Conservation (phyloP, 2,888 invertebrate genomes). For the Dinocampus coccinellae region DNA sequence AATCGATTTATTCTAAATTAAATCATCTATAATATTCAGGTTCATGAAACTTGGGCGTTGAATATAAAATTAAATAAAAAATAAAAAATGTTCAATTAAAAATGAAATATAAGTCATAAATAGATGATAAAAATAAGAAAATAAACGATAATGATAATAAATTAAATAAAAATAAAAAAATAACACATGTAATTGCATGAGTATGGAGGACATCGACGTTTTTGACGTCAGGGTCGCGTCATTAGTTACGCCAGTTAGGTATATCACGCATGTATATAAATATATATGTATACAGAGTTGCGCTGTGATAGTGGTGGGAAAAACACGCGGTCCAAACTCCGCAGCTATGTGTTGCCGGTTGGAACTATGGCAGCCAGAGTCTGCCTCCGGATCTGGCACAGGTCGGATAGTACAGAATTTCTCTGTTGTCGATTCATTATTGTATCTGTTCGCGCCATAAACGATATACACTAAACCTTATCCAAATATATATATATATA, state of each 20-base stretch:
- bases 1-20: no score
- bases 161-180: neutral
- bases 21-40: neutral
- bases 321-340: conserved; percentile 51
- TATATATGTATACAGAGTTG: conserved; percentile 13
- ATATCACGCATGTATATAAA: neutral
- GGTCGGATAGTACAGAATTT: conserved; percentile 42
- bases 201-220: neutral
- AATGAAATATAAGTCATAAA: no score
- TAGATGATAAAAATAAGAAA: no score
- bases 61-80: neutral
- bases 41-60: neutral
- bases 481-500: no score
- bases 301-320: conserved; percentile 47
- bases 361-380: conserved; percentile 45
- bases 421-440: neutral
- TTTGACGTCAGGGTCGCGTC: conserved; percentile 7
- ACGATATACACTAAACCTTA: neutral
- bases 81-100: no score
- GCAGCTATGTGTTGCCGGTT: conserved; percentile 39
- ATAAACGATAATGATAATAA: neutral
- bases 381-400: conserved; percentile 47
- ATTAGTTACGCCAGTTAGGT: neutral
- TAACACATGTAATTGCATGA: neutral
- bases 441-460: conserved; percentile 1